These are phyloP conservation scores for Lepus timidus DNA, from an alignment of 2,113 vertebrate species.

Conservation along the genomic window DNA sequence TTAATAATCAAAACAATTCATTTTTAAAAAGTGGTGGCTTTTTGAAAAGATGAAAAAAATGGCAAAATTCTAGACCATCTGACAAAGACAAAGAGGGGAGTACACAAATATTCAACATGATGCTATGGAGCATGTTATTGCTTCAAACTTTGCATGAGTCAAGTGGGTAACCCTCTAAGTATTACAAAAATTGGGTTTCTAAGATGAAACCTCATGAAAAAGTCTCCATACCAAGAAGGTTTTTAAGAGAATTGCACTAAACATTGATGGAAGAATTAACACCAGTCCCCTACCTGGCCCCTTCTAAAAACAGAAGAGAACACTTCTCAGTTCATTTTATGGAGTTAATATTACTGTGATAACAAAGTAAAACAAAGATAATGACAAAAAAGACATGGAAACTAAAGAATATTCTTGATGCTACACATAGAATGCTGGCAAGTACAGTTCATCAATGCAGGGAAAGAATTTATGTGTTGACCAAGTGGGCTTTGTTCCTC, in stretches of 20 bases:
- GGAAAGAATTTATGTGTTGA: not conserved
- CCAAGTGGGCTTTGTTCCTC: not conserved
- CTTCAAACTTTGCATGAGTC: no score
- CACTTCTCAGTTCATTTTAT: not conserved
- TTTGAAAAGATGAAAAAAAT: not conserved
- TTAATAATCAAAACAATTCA: not conserved
- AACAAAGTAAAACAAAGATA: not conserved
- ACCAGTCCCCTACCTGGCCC: not conserved
- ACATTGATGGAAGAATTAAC: not conserved
- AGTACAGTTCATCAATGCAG: not conserved
- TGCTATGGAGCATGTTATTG: not conserved
- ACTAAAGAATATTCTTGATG: not conserved
- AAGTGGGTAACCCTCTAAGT: not conserved
- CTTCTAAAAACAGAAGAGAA: not conserved
- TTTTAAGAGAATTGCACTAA: conserved; percentile 7
- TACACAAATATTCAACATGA: not conserved
- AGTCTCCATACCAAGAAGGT: not conserved
- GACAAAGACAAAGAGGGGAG: not conserved
- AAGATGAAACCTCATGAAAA: not conserved
- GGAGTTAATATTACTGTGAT: not conserved
- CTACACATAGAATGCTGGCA: not conserved
- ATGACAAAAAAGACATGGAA: not conserved
- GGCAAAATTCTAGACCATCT: not conserved
- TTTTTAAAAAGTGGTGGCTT: not conserved
- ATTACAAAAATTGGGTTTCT: not conserved